Evolutionary conservation across 2,797 vertebrate genomes (phyloP), one percentile per base, ranked within the genome.

Genomic region (Thalassophryne amazonica): DNA sequence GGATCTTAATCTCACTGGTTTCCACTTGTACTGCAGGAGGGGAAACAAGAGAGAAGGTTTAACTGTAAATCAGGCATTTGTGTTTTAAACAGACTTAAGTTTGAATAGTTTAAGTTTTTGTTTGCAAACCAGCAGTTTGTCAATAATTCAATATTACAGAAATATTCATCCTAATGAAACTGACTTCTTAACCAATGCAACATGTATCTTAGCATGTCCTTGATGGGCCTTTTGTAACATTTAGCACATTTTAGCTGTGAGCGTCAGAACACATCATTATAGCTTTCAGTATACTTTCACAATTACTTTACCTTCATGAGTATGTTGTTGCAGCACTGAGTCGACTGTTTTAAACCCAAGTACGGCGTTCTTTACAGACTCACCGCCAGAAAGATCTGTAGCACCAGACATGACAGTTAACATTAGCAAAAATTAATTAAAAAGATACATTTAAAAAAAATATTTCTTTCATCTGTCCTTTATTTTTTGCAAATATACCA

Each of bases 1-100:
- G 20, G 6, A 24, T 21, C 16, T 69, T 54, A 15, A 73, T 59
- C 60, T 60, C 35, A 51, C 51, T 52, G 34, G 29, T 58, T 55
- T 60, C 67, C 36, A 25, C 3, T 51, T 63, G 51, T 8, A 57
- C 77, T 80, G 36, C 17, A 29, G 29, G 1, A 7, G 1, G 61
- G 4, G 45, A 2, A 33, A 6, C 17, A 29, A 29, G 1, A 7
- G 1, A 61, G 4, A 45, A 2, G 33, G 6, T 27, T 11, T 5
- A n/a, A 11, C 3, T 14, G 2, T 11, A 0, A 28, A 7, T 7
- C 3, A 2, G 13, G 2, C 7, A 14, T n/a, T 5, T 1, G 0
- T n/a, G 18, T 40, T 8, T 30, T 25, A 10, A 5, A 5, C 1
- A 6, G 23, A 29, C 9, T 12, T 15, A 15, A 2, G 29, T 13